Evolutionary conservation across 92 coral and sea anemone genomes (phyloP), one percentile per base, ranked within the genome.

Genomic region (Pocillopora grandis): DNA sequence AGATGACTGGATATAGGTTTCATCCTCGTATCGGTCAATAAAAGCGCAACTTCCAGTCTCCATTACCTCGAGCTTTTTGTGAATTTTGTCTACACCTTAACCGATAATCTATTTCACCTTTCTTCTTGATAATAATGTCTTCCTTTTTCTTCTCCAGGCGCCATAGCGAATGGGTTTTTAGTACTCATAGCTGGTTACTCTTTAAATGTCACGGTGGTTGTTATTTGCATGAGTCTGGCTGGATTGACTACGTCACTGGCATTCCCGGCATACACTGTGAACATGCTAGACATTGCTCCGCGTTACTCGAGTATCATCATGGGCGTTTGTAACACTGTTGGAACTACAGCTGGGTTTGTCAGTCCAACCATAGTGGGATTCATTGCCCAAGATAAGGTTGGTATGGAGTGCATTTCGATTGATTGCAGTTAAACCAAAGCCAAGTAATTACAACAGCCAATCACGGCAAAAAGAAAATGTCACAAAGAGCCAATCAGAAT

Each of bases 261-360:
- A 17, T 95, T 84, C 62, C 93, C 98, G 17, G 98, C 96, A 64
- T 96, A 96, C 86, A 95, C 98, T 49, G 98, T 96, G 81, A 96
- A 96, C 85, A 91, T 96, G 96, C 88, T 96, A 55, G 98, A 96
- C 85, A 94, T 96, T 20, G 98, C 98, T 11, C 98, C 98, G 5
- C 93, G 93, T 33, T 94, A 90, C 77, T 94, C 98, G 1, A 90
- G 98, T 49, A 97, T 96, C 64, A 87, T 96, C 19, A 96, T 96
- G 98, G 98, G 98, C 11, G 80, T 94, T 19, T 91, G 95, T 21
- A 96, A 96, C 65, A 95, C 98, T 1, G 68, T 96, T 49, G 98
- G 98, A 1, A 92, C 98, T 11, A 88, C 95, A 11, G 98, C 98
- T 16, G 98, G 98, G 0, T 96, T 96, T 76, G 85, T 96, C 35